Base-by-base conservation (phyloP, 2,888 invertebrate genomes). In the Drosophila fulvimacula region DNA sequence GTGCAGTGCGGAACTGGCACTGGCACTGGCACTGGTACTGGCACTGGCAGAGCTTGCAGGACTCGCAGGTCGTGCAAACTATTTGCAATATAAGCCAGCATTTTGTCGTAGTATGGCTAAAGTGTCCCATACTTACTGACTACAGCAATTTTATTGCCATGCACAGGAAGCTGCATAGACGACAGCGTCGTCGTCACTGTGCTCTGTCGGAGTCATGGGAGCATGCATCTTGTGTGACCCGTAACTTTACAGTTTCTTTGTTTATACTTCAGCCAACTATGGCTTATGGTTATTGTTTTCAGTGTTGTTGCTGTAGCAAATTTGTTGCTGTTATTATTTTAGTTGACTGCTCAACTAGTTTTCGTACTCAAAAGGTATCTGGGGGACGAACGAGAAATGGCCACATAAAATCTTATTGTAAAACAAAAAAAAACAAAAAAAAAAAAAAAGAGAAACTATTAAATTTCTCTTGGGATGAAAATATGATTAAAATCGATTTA, bases 401-500 rank as follows among this genome's bases (percentile, higher is more conserved):
- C 48, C 73, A 58, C 76, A 83, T 74, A 83, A 83, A 83, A 82
- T 86, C 77, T 78, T 85, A 85, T 82, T 86, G 88, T 81, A 64
- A 69, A 76, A 73, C 30, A 86, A 27, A n/a, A 44, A 5, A 46
- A 44, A 5, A n/a, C 24, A 24, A 4, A 24, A 44, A 44, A 9
- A 44, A 42, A 7, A 24, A 44, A 15, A 9, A 15, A 44, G 13
- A 27, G 39, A 27, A 89, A 90, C 88, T 89, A 89, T 86, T 79
- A 88, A 84, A 90, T 90, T 90, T 89, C 89, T 86, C 86, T 24
- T 67, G 89, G 81, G 89, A 89, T 85, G 84, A 80, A 90, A 83
- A 85, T 91, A 89, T 90, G 90, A 90, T 90, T 88, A 90, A 88
- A 90, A 90, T 90, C 91, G 91, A 90, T 90, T 91, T 90, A 91